Evolutionary conservation across 2,888 invertebrate genomes (phyloP), one percentile per base, ranked within the genome.

Genomic region (Ptycholaimellus sp.): DNA sequence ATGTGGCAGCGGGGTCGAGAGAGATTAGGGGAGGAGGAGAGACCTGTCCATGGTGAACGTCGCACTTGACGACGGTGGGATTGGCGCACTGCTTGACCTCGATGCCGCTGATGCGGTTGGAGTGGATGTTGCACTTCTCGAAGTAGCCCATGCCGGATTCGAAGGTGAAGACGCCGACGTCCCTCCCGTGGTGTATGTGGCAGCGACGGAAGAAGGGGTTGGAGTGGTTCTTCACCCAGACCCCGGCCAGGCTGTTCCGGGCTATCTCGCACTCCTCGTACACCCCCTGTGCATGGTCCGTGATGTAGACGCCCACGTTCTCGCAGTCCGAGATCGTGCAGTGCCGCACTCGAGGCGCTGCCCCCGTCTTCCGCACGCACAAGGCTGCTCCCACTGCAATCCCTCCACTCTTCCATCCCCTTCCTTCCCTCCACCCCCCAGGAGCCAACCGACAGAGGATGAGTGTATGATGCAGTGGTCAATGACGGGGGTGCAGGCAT

Each of bases 251-350:
- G 0, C 87, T 87, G 64, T 96, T 96, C 30, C 93, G 72, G 46
- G 87, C 85, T 33, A 66, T 66, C 66, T 96, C 93, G 63, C 93
- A 93, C 65, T 93, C 87, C 61, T 90, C 87, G 62, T 90, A 93
- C 1, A 80, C 80, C 41, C 47, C 63, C 63, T 87, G 83, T 38
- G 93, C 93, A 61, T 82, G 80, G 61, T 96, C 93, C 1, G 90
- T 93, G 41, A 96, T 85, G 65, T 85, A 93, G 13, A 93, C 71
- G 1, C 93, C 93, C 1, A 96, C 93, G 63, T 96, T 96, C 62
- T 96, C 93, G 64, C 93, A 96, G 65, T 96, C 93, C 59, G 83
- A 82, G 57, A 96, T 90, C 67, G 85, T 81, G 65, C 93, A 93
- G 66, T 87, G 80, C 53, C 78, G 76, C 51, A 93, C n/a, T n/a